phyloP scores from a whole-genome alignment of 92 coral and sea anemone genomes.

The Diadumene lineata region DNA sequence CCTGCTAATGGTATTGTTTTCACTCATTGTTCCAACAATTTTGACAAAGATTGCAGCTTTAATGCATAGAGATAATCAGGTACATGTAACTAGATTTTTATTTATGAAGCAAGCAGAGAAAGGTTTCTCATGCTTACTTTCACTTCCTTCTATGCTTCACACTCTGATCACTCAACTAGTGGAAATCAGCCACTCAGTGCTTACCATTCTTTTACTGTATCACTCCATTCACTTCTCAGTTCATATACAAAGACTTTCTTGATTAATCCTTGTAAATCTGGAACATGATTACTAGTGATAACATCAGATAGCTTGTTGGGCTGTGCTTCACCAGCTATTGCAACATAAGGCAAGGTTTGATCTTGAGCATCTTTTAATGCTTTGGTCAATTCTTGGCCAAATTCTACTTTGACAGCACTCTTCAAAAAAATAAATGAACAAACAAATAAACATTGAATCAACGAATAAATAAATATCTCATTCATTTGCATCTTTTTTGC shows the following conservation, averaged over 20 bases:
- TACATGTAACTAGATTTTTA: too few species aligned
- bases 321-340: conserved; percentile 77
- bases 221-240: conserved; percentile 90
- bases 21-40: too few species aligned
- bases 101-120: too few species aligned
- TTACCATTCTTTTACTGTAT: conserved; percentile 79
- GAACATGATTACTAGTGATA: conserved; percentile 58
- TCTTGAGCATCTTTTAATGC: conserved; percentile 49
- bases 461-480: background rate
- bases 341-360: conserved; percentile 75
- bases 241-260: conserved; percentile 69
- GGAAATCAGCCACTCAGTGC: too few species aligned
- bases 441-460: too few species aligned
- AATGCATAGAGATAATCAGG: too few species aligned
- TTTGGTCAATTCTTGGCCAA: conserved; percentile 60
- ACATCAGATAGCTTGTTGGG: conserved; percentile 54
- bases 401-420: conserved; percentile 66
- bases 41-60: too few species aligned
- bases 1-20: too few species aligned
- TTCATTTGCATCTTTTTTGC: background rate
- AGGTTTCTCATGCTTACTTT: too few species aligned
- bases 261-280: conserved; percentile 62
- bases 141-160: too few species aligned
- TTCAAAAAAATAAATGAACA: conserved; percentile 14
- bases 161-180: too few species aligned